phyloP scores from a whole-genome alignment of 2,888 invertebrate species.

The Campoplex capitator region DNA sequence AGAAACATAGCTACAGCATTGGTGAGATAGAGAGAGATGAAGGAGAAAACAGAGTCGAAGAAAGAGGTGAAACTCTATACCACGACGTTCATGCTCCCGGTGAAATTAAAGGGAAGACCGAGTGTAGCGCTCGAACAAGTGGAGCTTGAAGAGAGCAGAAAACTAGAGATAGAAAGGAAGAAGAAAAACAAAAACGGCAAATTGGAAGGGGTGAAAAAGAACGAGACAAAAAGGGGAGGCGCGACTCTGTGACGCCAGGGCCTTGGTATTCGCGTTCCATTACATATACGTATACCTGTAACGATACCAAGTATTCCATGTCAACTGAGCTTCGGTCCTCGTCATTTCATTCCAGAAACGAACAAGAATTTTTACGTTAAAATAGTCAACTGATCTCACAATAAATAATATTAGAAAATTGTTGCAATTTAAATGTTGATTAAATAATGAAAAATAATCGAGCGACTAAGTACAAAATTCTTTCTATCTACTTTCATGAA shows the following conservation, averaged over 20 bases:
- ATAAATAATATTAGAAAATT: no score
- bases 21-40: neutral
- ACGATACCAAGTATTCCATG: neutral
- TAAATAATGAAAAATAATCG: no score
- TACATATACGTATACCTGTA: neutral
- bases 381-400: no score
- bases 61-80: constrained; percentile 51
- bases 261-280: constrained; percentile 23
- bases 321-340: neutral
- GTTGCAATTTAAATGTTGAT: no score
- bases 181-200: constrained; percentile 24
- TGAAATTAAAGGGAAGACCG: constrained; percentile 65
- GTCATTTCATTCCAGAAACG: neutral
- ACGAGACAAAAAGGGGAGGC: constrained; percentile 52
- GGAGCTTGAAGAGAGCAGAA: constrained; percentile 63
- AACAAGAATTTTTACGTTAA: neutral
- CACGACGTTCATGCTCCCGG: constrained; percentile 45
- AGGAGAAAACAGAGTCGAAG: neutral
- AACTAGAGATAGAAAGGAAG: constrained; percentile 8
- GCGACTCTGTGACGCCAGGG: constrained; percentile 57
- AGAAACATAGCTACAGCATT: neutral
- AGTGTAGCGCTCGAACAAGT: constrained; percentile 57
- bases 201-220: constrained; percentile 26
- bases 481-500: neutral
- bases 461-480: no score